These are phyloP conservation scores for Leptobrachium ailaonicum DNA, from an alignment of 2,113 vertebrate genomes.

Conservation along the genomic window DNA sequence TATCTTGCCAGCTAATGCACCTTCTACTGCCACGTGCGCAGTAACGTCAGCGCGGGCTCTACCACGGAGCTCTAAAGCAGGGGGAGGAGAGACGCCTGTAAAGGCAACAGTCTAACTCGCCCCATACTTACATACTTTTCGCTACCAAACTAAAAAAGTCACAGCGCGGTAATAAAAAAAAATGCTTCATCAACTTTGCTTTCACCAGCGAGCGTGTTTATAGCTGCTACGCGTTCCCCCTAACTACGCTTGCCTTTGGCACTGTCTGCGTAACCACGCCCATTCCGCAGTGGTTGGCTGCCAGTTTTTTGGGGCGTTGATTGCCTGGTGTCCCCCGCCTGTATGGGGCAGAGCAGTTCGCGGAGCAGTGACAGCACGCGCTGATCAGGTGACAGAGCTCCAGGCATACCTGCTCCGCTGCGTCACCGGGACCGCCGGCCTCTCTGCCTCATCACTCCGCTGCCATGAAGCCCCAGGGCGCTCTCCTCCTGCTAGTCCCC, in stretches of 20 bases:
- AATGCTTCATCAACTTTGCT: too few species aligned
- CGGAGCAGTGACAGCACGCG: background rate
- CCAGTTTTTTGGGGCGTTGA: background rate
- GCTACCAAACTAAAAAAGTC: too few species aligned
- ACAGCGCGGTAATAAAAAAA: too few species aligned
- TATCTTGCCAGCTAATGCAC: background rate
- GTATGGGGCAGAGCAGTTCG: background rate
- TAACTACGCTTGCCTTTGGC: background rate
- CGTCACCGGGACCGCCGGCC: too few species aligned
- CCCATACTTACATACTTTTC: too few species aligned
- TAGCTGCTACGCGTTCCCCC: background rate
- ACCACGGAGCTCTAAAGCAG: background rate
- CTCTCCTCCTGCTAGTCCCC: background rate
- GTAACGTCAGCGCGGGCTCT: conserved; percentile 14
- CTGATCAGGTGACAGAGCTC: background rate
- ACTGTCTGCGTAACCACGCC: conserved; percentile 9
- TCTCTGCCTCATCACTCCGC: background rate
- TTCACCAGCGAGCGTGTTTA: background rate
- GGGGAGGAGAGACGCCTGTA: too few species aligned
- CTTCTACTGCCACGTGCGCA: conserved; percentile 37
- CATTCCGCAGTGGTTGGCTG: background rate
- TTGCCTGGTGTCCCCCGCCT: conserved; percentile 4
- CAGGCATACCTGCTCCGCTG: background rate
- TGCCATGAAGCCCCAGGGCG: background rate
- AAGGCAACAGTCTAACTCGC: too few species aligned